phyloP scores from a whole-genome alignment of 1,140 invertebrate species.

The Caenorhabditis elegans region DNA sequence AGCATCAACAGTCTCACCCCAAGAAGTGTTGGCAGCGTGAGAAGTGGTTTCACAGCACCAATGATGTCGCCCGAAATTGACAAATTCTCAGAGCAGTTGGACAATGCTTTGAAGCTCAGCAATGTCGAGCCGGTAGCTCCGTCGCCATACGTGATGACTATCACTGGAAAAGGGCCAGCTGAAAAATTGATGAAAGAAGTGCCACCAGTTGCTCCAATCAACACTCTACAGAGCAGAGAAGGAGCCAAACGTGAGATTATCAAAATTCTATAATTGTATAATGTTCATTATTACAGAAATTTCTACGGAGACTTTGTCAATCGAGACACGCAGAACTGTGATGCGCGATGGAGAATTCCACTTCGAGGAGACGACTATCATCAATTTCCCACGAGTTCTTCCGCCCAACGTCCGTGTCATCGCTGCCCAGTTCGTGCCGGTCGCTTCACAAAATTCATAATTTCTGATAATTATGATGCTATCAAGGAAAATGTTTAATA shows the following conservation, averaged over 20 bases:
- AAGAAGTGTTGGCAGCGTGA: background rate
- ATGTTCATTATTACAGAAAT: no score
- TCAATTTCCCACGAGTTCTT: background rate
- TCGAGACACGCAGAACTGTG: background rate
- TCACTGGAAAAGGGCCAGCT: background rate
- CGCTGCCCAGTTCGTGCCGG: background rate
- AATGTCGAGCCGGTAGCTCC: background rate
- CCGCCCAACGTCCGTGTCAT: background rate
- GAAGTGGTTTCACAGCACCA: background rate
- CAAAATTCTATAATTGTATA: no score
- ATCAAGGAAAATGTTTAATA: background rate
- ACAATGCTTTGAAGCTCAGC: background rate
- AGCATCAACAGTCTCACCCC: background rate
- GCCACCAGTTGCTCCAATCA: no score
- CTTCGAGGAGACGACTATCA: background rate
- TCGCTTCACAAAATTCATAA: background rate
- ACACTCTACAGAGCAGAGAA: no score
- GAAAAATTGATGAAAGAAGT: no score
- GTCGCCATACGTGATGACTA: background rate
- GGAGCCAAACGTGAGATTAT: no score
- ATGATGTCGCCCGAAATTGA: background rate
- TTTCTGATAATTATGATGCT: background rate
- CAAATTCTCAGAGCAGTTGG: constrained; percentile 6
- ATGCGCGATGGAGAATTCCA: background rate
- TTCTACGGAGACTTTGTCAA: background rate